Conservation (phyloP, 2,113 vertebrate species). For the Myxocyprinus asiaticus region DNA sequence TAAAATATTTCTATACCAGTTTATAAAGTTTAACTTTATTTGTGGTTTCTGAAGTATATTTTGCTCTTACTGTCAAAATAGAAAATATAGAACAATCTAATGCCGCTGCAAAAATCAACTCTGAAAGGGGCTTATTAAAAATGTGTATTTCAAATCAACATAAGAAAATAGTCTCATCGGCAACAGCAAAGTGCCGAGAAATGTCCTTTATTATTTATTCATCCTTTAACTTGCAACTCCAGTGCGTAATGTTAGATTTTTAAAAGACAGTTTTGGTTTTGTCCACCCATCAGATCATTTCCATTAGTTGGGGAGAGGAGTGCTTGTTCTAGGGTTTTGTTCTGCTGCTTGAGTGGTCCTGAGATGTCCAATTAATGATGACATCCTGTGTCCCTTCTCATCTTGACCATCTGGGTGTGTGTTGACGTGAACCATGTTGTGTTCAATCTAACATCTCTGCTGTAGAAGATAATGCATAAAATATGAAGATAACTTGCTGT, state of each 20-base stretch:
- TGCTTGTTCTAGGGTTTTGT: background rate
- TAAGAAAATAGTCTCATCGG: too few relatives aligned
- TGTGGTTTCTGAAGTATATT: too few relatives aligned
- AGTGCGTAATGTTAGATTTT: constrained; percentile 13
- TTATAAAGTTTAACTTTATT: too few relatives aligned
- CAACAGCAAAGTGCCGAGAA: constrained; percentile 22
- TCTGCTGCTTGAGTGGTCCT: background rate
- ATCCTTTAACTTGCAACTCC: background rate
- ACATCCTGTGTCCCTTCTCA: background rate
- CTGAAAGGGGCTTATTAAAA: too few relatives aligned
- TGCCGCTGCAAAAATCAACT: too few relatives aligned
- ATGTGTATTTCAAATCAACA: too few relatives aligned
- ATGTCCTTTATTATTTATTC: background rate
- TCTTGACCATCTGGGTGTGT: background rate
- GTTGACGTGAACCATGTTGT: background rate
- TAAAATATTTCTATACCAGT: too few relatives aligned
- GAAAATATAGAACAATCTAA: too few relatives aligned
- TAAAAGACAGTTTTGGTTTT: background rate
- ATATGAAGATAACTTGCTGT: too few relatives aligned
- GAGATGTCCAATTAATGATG: background rate
- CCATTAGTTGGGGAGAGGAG: constrained; percentile 19
- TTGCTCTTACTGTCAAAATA: too few relatives aligned
- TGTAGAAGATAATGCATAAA: background rate
- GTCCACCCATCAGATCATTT: constrained; percentile 18
- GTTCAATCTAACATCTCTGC: background rate